These are phyloP conservation scores for Porites australiensis DNA, from an alignment of 64 coral and sea anemone genomes.

Conservation along the genomic window DNA sequence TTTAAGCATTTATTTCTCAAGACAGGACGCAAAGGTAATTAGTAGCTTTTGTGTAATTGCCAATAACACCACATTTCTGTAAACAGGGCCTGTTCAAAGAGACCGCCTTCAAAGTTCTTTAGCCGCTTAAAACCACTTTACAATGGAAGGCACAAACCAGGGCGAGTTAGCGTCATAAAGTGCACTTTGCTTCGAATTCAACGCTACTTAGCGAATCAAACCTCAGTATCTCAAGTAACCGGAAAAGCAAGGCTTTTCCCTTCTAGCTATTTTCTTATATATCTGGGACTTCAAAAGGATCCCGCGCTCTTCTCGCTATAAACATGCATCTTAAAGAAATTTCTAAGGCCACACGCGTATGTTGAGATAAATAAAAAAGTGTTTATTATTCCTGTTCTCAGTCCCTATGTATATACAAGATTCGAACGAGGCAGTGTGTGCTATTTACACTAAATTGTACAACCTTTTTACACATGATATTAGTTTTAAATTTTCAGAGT, in stretches of 20 bases:
- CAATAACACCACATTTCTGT: constrained; percentile 94
- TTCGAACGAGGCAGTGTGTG: constrained; percentile 3
- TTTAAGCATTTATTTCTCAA: constrained; percentile 52
- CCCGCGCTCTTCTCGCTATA: constrained; percentile 3
- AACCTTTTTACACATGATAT: constrained; percentile 1
- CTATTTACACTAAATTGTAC: constrained; percentile 42
- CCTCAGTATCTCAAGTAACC: neutral
- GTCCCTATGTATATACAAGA: constrained; percentile 52
- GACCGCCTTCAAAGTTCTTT: constrained; percentile 80
- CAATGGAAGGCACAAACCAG: constrained; percentile 58
- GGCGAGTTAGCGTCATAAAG: constrained; percentile 1
- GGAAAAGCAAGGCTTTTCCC: constrained; percentile 5
- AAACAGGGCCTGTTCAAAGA: constrained; percentile 95
- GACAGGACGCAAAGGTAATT: constrained; percentile 68
- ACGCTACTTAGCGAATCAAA: constrained; percentile 47
- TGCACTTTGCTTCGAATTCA: constrained; percentile 26
- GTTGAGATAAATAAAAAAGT: constrained; percentile 52
- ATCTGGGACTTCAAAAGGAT: constrained; percentile 40
- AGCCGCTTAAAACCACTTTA: constrained; percentile 67
- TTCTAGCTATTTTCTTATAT: constrained; percentile 35
- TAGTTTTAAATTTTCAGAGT: constrained; percentile 2
- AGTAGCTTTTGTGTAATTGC: constrained; percentile 90
- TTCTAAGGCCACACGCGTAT: constrained; percentile 2
- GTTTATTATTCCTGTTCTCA: constrained; percentile 48
- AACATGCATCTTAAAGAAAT: constrained; percentile 40